A percentile compares a stretch with the other conserved stretches of the same genome.
These are phyloP conservation scores for Parazoanthus swiftii DNA, from an alignment of 92 coral and sea anemone genomes.

Conservation along the genomic window DNA sequence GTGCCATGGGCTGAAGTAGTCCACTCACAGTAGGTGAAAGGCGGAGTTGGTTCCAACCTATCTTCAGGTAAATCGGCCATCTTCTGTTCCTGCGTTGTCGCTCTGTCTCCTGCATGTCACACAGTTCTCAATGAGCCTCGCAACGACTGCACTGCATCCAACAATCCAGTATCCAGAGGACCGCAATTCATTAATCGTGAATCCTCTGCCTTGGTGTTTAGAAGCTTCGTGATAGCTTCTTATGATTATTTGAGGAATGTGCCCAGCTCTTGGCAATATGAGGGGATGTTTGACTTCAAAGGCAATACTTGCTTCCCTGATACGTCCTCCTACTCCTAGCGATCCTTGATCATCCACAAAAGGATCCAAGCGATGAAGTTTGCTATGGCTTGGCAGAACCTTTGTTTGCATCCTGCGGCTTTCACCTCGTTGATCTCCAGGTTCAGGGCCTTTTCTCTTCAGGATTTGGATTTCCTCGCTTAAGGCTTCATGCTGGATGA, in stretches of 20 bases:
- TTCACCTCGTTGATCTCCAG: not conserved
- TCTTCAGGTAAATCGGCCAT: constrained; percentile 5
- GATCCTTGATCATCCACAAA: constrained; percentile 31
- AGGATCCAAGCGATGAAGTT: constrained; percentile 32
- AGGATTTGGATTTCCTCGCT: constrained; percentile 18
- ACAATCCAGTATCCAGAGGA: constrained; percentile 67
- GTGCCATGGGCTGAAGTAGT: constrained; percentile 53
- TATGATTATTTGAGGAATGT: constrained; percentile 21
- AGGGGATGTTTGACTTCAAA: constrained; percentile 44
- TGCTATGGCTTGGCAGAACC: not conserved
- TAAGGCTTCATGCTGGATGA: constrained; percentile 35
- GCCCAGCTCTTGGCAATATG: constrained; percentile 33
- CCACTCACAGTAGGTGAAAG: constrained; percentile 52
- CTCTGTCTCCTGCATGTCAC: too few species aligned
- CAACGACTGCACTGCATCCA: constrained; percentile 40
- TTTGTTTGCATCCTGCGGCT: not conserved
- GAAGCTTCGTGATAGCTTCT: constrained; percentile 40
- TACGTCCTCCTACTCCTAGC: constrained; percentile 42
- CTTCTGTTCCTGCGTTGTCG: too few species aligned
- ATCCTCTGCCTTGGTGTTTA: constrained; percentile 62
- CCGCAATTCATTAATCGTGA: constrained; percentile 59
- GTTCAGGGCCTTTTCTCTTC: not conserved
- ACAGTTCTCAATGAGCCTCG: constrained; percentile 20
- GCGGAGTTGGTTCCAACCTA: constrained; percentile 48
- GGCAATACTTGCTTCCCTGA: constrained; percentile 29